Base-by-base conservation (phyloP, 2,888 invertebrate species). In the Meganola albula region DNA sequence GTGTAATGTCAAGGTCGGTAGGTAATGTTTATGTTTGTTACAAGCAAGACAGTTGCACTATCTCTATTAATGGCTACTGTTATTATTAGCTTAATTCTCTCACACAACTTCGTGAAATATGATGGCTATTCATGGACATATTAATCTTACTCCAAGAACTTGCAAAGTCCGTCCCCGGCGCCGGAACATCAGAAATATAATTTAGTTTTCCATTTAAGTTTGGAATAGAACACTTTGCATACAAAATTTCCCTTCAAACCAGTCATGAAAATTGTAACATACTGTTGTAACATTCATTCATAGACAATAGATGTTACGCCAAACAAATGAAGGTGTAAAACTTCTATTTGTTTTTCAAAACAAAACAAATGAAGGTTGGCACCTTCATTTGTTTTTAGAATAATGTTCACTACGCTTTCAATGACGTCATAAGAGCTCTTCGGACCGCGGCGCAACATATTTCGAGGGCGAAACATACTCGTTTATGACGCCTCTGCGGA, bases 401-500 rank as follows among this genome's bases (percentile, higher is more conserved):
- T 41, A 57, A 53, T 57, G 58, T 61, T 56, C 58, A 56, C 48
- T 48, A 40, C 30, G 33, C 31, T 35, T 36, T 38, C 49, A 54
- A 57, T 42, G 58, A 53, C 48, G 47, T 44, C 46, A 53, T 58
- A 62, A 62, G 65, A 60, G 61, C 59, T 59, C 59, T 64, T 53
- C 40, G 33, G 45, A 39, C 35, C 38, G 40, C 49, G 50, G 47
- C 49, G 37, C 37, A 31, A 40, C 44, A 44, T 48, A 54, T 53
- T 53, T 50, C 38, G 35, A 40, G 41, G 49, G 37, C 56, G 42
- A 40, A 57, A 60, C 54, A 60, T 42, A 52, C 59, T 59, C 66
- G 58, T 73, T 74, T 72, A 75, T 60, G 70, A 63, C 40, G 56
- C 65, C 58, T 65, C 45, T 47, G 67, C 54, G 65, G 56, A 50